phyloP scores from a whole-genome alignment of 2,888 invertebrate species.

The Orthosia cruda region DNA sequence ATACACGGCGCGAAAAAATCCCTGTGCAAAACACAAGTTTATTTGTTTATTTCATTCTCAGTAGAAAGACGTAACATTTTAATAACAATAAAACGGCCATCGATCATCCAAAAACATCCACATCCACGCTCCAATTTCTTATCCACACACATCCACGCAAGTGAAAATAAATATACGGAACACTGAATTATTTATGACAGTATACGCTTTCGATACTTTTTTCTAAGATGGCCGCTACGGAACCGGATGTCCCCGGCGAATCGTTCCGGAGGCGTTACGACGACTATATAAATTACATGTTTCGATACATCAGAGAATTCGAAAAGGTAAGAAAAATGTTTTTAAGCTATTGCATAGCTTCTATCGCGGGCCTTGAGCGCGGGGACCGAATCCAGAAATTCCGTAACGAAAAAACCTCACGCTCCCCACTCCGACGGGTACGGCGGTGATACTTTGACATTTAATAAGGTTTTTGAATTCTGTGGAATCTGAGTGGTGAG shows the following conservation, averaged over 20 bases:
- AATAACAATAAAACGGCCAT: conserved; percentile 56
- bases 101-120: conserved; percentile 50
- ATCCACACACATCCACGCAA: conserved; percentile 59
- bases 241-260: conserved; percentile 74
- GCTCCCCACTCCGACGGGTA: too few species aligned
- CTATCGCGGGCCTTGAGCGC: too few species aligned
- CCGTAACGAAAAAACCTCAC: too few species aligned
- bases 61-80: conserved; percentile 29
- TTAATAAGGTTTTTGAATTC: too few species aligned
- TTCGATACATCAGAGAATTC: conserved; percentile 58
- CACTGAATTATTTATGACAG: conserved; percentile 70
- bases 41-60: conserved; percentile 20
- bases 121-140: conserved; percentile 50
- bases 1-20: not conserved
- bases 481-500: too few species aligned
- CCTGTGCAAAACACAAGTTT: conserved; percentile 3
- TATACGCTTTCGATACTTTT: conserved; percentile 68
- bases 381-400: too few species aligned
- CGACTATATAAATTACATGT: conserved; percentile 65
- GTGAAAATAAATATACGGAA: conserved; percentile 72
- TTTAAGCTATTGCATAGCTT: too few species aligned
- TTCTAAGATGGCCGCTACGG: conserved; percentile 70
- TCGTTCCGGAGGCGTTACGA: conserved; percentile 69
- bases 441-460: too few species aligned
- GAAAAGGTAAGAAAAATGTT: conserved; percentile 42